phyloP scores from a whole-genome alignment of 2,113 vertebrate genomes.

The Sebastes schlegelii region DNA sequence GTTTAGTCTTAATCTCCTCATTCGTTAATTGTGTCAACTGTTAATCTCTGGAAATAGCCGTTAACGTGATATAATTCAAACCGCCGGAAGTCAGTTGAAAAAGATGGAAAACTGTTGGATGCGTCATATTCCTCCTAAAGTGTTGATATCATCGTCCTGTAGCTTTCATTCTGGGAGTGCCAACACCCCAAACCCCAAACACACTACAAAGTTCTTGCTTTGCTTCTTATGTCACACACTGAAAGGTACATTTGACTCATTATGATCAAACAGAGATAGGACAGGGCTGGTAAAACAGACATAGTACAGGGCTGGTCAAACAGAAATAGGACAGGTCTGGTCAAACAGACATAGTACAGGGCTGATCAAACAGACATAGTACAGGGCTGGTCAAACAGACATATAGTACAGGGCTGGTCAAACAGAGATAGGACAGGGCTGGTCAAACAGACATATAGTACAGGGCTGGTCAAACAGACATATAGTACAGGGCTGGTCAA shows the following conservation, averaged over 20 bases:
- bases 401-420: too few relatives aligned
- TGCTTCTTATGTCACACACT: conserved; percentile 15
- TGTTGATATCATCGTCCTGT: conserved; percentile 2
- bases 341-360: too few relatives aligned
- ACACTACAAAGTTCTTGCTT: conserved; percentile 35
- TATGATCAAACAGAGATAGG: neutral
- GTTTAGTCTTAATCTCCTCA: conserved; percentile 1
- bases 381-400: too few relatives aligned
- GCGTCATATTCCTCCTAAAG: neutral
- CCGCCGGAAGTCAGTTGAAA: too few relatives aligned
- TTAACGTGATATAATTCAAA: neutral
- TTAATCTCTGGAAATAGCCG: neutral
- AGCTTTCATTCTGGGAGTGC: conserved; percentile 27
- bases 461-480: too few relatives aligned
- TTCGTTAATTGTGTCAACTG: neutral
- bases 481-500: too few relatives aligned
- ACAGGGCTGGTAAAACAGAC: too few relatives aligned
- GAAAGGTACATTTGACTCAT: neutral
- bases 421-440: too few relatives aligned
- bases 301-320: too few relatives aligned
- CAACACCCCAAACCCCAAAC: conserved; percentile 62
- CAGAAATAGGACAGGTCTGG: too few relatives aligned
- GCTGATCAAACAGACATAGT: too few relatives aligned
- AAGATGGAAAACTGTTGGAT: neutral
- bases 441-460: too few relatives aligned